phyloP scores from a whole-genome alignment of 2,797 vertebrate genomes.

The Sarcoramphus papa region DNA sequence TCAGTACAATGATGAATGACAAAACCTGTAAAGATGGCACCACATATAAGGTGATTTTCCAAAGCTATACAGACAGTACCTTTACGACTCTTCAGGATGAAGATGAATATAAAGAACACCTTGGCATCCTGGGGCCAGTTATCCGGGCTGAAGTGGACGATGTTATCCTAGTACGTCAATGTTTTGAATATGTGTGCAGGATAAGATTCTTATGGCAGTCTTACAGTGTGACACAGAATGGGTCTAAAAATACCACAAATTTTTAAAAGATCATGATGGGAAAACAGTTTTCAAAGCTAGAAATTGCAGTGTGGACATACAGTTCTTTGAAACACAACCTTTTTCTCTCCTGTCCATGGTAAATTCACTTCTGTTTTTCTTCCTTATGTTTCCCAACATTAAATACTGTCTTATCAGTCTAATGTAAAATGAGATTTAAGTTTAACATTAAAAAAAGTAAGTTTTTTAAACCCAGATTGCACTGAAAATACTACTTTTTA shows the following conservation, averaged over 20 bases:
- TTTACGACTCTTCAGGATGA: conserved; percentile 79
- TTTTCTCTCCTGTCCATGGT: background rate
- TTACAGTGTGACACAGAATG: background rate
- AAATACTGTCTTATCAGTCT: background rate
- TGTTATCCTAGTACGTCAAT: conserved; percentile 82
- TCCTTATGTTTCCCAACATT: background rate
- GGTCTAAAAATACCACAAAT: background rate
- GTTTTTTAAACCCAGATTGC: background rate
- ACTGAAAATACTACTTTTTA: background rate
- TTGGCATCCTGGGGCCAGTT: conserved; percentile 91
- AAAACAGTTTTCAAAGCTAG: background rate
- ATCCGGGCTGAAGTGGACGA: conserved; percentile 92
- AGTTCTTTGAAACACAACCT: background rate
- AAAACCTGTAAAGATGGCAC: conserved; percentile 58
- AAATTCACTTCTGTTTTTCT: background rate
- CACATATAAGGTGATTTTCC: conserved; percentile 84
- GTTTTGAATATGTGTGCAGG: background rate
- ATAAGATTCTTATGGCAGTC: background rate
- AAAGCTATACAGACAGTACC: conserved; percentile 83
- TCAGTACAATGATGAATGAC: conserved; percentile 63
- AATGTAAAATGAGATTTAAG: background rate
- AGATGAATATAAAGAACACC: conserved; percentile 87
- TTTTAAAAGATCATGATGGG: background rate
- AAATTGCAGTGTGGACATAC: background rate
- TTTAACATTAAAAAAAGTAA: background rate